Evolutionary conservation across 2,888 invertebrate genomes (phyloP).

Genomic region (Lottia scabra): DNA sequence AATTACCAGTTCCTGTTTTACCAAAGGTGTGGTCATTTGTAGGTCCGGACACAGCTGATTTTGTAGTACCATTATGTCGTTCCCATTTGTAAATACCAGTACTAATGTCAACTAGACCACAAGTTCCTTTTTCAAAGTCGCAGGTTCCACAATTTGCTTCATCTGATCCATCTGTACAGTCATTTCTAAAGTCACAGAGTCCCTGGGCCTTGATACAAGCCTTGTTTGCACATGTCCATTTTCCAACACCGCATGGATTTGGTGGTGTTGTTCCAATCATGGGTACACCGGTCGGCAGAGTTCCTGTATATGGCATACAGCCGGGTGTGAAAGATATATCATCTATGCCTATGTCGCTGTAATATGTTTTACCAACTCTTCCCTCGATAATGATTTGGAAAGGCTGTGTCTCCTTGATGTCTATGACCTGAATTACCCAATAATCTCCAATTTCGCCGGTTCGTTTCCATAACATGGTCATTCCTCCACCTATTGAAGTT

Average conservation of each 20-base stretch:
- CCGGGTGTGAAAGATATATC: slow-evolving; percentile 57
- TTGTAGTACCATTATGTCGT: slow-evolving; percentile 47
- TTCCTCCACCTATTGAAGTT: slow-evolving; percentile 34
- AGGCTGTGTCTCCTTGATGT: slow-evolving; percentile 37
- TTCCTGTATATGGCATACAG: slow-evolving; percentile 45
- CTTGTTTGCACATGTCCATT: slow-evolving; percentile 45
- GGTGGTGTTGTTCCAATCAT: slow-evolving; percentile 26
- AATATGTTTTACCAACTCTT: slow-evolving; percentile 44
- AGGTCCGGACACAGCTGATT: slow-evolving; percentile 49
- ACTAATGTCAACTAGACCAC: slow-evolving; percentile 58
- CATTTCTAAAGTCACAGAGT: slow-evolving; percentile 55
- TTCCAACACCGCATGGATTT: slow-evolving; percentile 48
- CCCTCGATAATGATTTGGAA: slow-evolving; percentile 62
- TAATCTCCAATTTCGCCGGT: slow-evolving; percentile 46
- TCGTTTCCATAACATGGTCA: slow-evolving; percentile 33
- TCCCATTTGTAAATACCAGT: slow-evolving; percentile 50
- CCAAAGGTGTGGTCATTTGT: slow-evolving; percentile 56
- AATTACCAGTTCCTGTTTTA: slow-evolving; percentile 45
- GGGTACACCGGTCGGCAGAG: slow-evolving; percentile 41
- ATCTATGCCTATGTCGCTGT: slow-evolving; percentile 63
- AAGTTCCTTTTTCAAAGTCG: slow-evolving; percentile 52
- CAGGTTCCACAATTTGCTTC: slow-evolving; percentile 56
- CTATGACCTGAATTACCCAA: slow-evolving; percentile 49
- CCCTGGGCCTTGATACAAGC: slow-evolving; percentile 47
- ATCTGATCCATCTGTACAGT: slow-evolving; percentile 57